Conservation (phyloP, 64 coral and sea anemone genomes). For the Catalaphyllia jardinei region DNA sequence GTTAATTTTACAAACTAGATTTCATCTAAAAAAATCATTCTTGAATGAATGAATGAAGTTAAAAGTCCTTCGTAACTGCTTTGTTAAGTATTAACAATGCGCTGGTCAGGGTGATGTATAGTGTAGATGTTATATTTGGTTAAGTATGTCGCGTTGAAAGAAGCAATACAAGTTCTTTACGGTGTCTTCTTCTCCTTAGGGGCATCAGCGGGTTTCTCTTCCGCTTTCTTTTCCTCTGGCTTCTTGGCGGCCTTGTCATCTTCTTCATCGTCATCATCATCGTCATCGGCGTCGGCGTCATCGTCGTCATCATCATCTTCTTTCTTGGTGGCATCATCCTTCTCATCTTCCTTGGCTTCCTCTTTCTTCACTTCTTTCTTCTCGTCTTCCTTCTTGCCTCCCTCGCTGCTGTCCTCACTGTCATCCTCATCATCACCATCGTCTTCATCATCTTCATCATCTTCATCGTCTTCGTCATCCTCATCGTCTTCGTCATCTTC, state of each 20-base stretch:
- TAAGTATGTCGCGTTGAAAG: not conserved
- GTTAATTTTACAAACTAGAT: not conserved
- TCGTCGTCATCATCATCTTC: slow-evolving; percentile 35
- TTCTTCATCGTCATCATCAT: slow-evolving; percentile 18
- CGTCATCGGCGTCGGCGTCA: slow-evolving; percentile 27
- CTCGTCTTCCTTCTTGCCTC: not conserved
- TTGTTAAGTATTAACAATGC: slow-evolving; percentile 7
- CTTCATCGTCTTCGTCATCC: slow-evolving; percentile 26
- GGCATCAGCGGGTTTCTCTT: slow-evolving; percentile 33
- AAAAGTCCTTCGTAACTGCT: not conserved
- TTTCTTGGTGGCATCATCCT: slow-evolving; percentile 30
- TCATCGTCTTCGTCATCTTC: slow-evolving; percentile 8
- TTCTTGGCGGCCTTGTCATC: slow-evolving; percentile 9
- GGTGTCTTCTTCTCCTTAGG: slow-evolving; percentile 33
- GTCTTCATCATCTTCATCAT: slow-evolving; percentile 34
- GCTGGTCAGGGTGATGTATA: not conserved
- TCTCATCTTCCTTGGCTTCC: slow-evolving; percentile 6
- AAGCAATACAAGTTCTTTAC: slow-evolving; percentile 17
- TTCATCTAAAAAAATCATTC: slow-evolving; percentile 6
- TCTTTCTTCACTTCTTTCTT: slow-evolving; percentile 9
- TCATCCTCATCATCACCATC: slow-evolving; percentile 8
- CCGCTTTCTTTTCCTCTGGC: not conserved
- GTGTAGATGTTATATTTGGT: slow-evolving; percentile 4
- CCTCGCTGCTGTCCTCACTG: not conserved
- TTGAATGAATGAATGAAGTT: slow-evolving; percentile 19